phyloP scores from a whole-genome alignment of 2,113 vertebrate species.

The Elgaria multicarinata region DNA sequence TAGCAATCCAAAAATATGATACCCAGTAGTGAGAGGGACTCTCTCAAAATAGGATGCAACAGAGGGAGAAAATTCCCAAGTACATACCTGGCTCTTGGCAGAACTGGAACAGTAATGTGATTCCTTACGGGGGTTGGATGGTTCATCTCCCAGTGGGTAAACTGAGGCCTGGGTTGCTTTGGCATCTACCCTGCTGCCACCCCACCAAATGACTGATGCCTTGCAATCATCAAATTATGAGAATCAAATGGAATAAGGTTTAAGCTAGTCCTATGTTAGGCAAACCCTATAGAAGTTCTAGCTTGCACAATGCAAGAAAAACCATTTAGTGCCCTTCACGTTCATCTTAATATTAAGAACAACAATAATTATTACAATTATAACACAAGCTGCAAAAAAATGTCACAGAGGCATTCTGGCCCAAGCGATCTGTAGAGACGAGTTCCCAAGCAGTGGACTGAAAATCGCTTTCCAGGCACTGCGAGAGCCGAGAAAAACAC shows the following conservation, averaged over 20 bases:
- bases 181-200: neutral
- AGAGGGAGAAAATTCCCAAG: neutral
- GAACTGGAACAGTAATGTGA: neutral
- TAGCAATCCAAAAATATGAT: no score
- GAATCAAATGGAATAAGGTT: neutral
- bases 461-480: neutral
- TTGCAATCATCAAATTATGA: neutral
- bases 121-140: no score
- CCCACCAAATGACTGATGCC: neutral
- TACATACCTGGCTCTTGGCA: neutral
- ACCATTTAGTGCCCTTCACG: neutral
- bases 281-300: neutral
- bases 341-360: neutral
- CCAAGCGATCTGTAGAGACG: neutral
- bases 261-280: neutral
- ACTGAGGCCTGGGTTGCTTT: neutral
- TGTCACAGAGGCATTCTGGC: no score
- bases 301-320: neutral
- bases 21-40: no score
- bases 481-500: neutral
- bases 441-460: no score
- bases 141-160: neutral
- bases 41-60: no score
- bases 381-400: neutral
- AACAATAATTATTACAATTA: neutral